Evolutionary conservation across 2,113 vertebrate genomes (phyloP).

Genomic region (Rhadina sibilatrix): DNA sequence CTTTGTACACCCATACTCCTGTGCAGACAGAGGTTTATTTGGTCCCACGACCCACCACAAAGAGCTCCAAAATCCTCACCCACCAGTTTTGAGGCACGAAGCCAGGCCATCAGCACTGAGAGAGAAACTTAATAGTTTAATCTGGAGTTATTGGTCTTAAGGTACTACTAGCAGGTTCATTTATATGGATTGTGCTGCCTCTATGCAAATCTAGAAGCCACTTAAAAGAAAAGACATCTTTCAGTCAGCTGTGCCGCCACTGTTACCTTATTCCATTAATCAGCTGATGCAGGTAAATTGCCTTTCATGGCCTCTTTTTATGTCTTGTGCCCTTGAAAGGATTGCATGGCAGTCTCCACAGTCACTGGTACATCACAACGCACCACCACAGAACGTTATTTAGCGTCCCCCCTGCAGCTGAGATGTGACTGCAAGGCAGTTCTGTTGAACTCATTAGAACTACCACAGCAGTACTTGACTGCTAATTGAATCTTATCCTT

Average conservation of each 20-base stretch:
- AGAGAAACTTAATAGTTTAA: background rate
- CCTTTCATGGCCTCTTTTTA: background rate
- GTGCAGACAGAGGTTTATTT: background rate
- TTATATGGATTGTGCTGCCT: background rate
- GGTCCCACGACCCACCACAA: background rate
- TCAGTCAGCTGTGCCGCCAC: background rate
- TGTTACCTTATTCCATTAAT: background rate
- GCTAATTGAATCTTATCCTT: constrained; percentile 12
- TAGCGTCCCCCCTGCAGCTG: background rate
- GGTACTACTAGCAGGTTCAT: background rate
- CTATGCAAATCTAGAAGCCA: background rate
- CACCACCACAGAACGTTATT: background rate
- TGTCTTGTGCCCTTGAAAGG: background rate
- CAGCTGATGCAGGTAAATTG: background rate
- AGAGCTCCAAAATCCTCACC: background rate
- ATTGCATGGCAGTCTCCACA: background rate
- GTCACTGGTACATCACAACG: background rate
- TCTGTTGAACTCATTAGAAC: background rate
- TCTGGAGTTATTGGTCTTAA: background rate
- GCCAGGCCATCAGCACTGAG: background rate
- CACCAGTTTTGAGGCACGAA: background rate
- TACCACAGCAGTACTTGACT: background rate
- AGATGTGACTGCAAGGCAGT: background rate
- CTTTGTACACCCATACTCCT: fast-evolving
- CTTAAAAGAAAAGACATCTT: background rate